Evolutionary conservation across 2,797 vertebrate genomes (phyloP).

Genomic region (Eospalax fontanierii): DNA sequence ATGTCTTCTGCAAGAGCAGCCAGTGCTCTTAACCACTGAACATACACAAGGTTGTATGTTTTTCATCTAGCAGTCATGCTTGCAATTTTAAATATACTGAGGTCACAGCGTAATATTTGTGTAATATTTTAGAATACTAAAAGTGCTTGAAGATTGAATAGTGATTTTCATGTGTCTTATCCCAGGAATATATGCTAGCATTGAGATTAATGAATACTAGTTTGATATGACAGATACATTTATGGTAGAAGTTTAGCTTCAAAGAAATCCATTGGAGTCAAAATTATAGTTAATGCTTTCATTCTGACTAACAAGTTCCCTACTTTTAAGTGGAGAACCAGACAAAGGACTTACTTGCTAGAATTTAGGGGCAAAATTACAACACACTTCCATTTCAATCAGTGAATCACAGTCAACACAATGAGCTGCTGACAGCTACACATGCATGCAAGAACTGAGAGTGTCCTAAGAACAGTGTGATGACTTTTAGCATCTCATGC

Average conservation of each 20-base stretch:
- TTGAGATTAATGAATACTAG: neutral
- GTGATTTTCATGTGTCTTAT: neutral
- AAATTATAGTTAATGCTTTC: neutral
- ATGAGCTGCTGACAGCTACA: neutral
- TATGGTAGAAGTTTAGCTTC: neutral
- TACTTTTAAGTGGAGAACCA: neutral
- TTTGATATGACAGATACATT: neutral
- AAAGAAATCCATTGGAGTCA: neutral
- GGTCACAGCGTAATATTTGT: neutral
- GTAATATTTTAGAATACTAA: neutral
- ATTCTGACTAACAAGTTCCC: neutral
- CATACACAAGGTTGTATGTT: too few relatives aligned
- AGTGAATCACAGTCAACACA: neutral
- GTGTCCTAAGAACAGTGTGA: neutral
- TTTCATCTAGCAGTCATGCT: conserved; percentile 14
- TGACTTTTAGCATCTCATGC: neutral
- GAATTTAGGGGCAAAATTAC: neutral
- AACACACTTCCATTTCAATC: neutral
- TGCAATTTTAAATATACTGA: neutral
- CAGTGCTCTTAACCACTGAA: too few relatives aligned
- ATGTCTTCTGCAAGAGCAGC: neutral
- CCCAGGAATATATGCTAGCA: neutral
- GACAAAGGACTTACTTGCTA: neutral
- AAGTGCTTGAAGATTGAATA: neutral
- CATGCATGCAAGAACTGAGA: neutral